Conservation (phyloP, 2,797 vertebrate species). For the Pseudomugil gertrudae region DNA sequence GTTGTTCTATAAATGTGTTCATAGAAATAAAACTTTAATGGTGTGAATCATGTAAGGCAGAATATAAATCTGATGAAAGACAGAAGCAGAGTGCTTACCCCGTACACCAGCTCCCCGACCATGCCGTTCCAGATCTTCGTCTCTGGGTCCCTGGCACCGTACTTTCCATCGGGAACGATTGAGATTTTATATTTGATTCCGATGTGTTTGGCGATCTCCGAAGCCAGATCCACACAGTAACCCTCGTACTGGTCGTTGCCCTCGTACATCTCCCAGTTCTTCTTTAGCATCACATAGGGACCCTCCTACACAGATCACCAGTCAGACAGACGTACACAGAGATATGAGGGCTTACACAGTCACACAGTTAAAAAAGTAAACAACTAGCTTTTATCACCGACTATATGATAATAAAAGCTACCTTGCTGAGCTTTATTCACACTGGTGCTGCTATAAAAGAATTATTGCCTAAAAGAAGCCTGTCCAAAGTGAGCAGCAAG, state of each 20-base stretch:
- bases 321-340: constrained; percentile 50
- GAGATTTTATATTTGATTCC: constrained; percentile 99
- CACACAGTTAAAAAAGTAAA: constrained; percentile 1
- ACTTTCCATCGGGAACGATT: constrained; percentile 97
- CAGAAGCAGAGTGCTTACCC: constrained; percentile 86
- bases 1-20: too few relatives aligned
- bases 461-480: background rate
- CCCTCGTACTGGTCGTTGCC: constrained; percentile 98
- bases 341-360: constrained; percentile 28
- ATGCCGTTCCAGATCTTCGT: constrained; percentile 99
- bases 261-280: constrained; percentile 97
- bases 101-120: constrained; percentile 99
- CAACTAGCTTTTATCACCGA: background rate
- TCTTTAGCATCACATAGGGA: constrained; percentile 98
- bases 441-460: constrained; percentile 6
- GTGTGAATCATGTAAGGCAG: constrained; percentile 16
- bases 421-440: background rate
- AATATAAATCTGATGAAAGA: background rate
- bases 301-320: constrained; percentile 89
- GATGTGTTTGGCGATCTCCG: constrained; percentile 98
- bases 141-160: constrained; percentile 96
- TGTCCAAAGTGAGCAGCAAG: too few relatives aligned
- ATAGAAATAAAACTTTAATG: background rate
- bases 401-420: constrained; percentile 10
- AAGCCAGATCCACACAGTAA: constrained; percentile 98